phyloP scores from a whole-genome alignment of 2,797 vertebrate species.

The Gouania willdenowi region DNA sequence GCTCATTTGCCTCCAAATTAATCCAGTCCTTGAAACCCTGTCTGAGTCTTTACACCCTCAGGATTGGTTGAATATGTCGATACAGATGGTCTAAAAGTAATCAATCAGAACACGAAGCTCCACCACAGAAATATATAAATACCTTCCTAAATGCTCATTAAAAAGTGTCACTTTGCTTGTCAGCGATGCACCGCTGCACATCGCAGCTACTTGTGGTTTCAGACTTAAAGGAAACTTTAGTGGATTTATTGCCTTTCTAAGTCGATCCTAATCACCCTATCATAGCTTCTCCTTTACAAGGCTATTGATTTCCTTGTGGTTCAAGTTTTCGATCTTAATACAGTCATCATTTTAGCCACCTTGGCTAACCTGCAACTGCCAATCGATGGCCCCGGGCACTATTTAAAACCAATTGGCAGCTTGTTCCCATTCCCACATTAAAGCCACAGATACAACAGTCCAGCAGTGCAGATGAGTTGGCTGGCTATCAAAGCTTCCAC shows the following conservation, averaged over 20 bases:
- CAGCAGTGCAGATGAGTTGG: background rate
- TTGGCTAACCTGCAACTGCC: slow-evolving; percentile 9
- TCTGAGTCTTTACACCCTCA: slow-evolving; percentile 38
- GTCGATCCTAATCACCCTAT: slow-evolving; percentile 17
- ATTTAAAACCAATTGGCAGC: slow-evolving; percentile 12
- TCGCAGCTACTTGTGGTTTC: slow-evolving; percentile 1
- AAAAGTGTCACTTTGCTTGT: slow-evolving; percentile 9
- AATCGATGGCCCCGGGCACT: slow-evolving; percentile 1
- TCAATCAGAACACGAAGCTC: slow-evolving; percentile 51
- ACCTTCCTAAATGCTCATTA: slow-evolving; percentile 17
- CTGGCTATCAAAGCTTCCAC: background rate
- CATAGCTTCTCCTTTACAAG: slow-evolving; percentile 8
- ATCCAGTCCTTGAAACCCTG: slow-evolving; percentile 38
- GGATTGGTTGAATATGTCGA: slow-evolving; percentile 45
- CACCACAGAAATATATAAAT: slow-evolving; percentile 21
- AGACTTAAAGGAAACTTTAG: slow-evolving; percentile 3
- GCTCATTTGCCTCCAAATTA: slow-evolving; percentile 58
- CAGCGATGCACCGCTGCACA: no score
- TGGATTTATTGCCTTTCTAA: slow-evolving; percentile 12
- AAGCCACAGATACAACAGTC: background rate
- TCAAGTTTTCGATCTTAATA: slow-evolving; percentile 13
- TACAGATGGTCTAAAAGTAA: slow-evolving; percentile 29
- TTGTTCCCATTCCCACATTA: background rate
- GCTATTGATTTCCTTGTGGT: slow-evolving; percentile 19
- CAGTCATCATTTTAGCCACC: slow-evolving; percentile 15